phyloP scores from a whole-genome alignment of 1,140 invertebrate genomes.

The Druon quercuslanigerum region DNA sequence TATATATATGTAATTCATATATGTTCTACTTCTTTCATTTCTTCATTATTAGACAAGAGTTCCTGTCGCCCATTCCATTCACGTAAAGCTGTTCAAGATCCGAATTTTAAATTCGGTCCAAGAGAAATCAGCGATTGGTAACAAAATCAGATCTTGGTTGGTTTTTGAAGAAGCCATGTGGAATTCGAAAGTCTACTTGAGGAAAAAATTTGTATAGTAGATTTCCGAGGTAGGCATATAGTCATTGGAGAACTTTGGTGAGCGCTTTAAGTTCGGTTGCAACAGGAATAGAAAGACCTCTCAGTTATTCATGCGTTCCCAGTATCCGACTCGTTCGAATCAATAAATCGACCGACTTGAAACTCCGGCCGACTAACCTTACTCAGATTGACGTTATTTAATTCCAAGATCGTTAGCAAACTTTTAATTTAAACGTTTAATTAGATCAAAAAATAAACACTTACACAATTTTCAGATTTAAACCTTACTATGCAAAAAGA shows the following conservation, averaged over 20 bases:
- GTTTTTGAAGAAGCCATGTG: constrained; percentile 21
- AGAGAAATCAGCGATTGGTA: background rate
- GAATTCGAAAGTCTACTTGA: background rate
- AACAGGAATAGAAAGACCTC: constrained; percentile 65
- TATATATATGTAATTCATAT: too few species aligned
- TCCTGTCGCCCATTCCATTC: background rate
- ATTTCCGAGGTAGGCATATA: constrained; percentile 15
- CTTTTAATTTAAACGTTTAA: background rate
- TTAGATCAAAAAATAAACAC: background rate
- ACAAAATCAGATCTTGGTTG: constrained; percentile 34
- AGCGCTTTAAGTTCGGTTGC: constrained; percentile 42
- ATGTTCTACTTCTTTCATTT: background rate
- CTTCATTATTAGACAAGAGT: background rate
- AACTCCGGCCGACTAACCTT: constrained; percentile 61
- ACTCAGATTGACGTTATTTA: constrained; percentile 50
- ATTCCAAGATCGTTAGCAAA: background rate
- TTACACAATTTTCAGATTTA: constrained; percentile 26
- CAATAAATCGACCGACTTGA: constrained; percentile 68
- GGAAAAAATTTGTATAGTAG: background rate
- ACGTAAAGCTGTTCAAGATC: background rate
- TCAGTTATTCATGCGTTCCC: constrained; percentile 71
- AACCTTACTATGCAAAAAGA: too few species aligned
- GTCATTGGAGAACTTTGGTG: constrained; percentile 35
- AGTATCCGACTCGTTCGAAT: constrained; percentile 65
- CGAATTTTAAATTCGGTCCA: background rate